Base-by-base conservation (phyloP, 2,113 vertebrate genomes). In the Girardinichthys multiradiatus region DNA sequence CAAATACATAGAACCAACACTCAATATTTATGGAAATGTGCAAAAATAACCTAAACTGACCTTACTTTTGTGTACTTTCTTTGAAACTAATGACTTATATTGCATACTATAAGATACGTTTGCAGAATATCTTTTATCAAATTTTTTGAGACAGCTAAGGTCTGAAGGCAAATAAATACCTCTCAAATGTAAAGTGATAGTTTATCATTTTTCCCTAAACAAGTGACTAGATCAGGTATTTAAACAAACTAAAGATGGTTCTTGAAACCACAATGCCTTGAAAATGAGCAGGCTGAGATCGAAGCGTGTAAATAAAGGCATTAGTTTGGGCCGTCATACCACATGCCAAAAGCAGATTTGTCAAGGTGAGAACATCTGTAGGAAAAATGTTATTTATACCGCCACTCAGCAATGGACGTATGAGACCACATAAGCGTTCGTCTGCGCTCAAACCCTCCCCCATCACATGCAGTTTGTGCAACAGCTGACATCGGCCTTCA, bases 371-470 rank as follows among this genome's bases (percentile, higher is more conserved):
- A 90, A 91, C 91, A 91, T 92, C 87, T 90, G 91, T 91, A 91
- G 90, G 90, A 90, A 91, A 90, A 90, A 85, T 90, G 58, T 87
- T 91, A 92, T 91, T 92, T 92, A 91, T 92, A 91, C 77, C 84
- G 66, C 45, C 0, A 57, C 79, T 88, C 76, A 10, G 74, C 81
- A 80, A 81, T 82, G 79, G 84, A 87, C 79, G 85, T 84, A 74
- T 80, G 81, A 85, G 73, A 78, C 84, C 77, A 76, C 76, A 85
- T 26, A 69, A 81, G 69, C 72, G 68, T 77, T 70, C 76, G 78
- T 77, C 68, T 81, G 70, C 54, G 65, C 73, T 71, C 87, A 79
- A 76, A 77, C 64, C 84, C 83, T 62, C 81, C 79, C 77, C 85
- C 70, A 76, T 76, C 89, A 91, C 87, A 87, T 85, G 84, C 74